Evolutionary conservation across 2,113 vertebrate genomes (phyloP).

Genomic region (Trogon surrucura): DNA sequence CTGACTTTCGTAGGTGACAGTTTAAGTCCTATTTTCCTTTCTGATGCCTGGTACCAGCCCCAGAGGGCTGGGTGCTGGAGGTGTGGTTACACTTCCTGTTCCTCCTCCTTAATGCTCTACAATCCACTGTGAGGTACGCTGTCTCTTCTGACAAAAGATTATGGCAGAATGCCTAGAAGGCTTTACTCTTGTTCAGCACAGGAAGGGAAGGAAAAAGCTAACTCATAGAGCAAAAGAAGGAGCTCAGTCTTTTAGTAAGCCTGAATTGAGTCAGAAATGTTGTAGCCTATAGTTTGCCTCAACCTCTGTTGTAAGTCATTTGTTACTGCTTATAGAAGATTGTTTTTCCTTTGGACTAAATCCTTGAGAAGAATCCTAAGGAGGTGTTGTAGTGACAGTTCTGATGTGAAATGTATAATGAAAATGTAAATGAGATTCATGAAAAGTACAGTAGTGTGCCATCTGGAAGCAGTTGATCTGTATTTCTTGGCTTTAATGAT

Average conservation of each 20-base stretch:
- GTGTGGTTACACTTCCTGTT: background rate
- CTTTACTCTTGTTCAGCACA: background rate
- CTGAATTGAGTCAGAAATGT: background rate
- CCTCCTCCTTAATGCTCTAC: background rate
- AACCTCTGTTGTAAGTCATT: background rate
- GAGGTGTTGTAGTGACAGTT: background rate
- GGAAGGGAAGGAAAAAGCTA: background rate
- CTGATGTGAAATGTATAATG: background rate
- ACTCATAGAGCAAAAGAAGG: background rate
- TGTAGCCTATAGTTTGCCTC: background rate
- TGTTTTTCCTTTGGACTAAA: background rate
- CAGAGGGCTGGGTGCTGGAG: background rate
- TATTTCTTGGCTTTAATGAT: background rate
- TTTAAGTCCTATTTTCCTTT: background rate
- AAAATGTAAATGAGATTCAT: background rate
- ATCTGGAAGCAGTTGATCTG: background rate
- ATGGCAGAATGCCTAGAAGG: background rate
- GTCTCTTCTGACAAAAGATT: background rate
- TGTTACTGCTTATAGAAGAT: background rate
- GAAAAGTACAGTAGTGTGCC: background rate
- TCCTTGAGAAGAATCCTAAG: background rate
- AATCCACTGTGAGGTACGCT: background rate
- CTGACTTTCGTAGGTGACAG: background rate
- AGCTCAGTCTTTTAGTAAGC: background rate
- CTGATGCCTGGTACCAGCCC: background rate